phyloP scores from a whole-genome alignment of 1,140 invertebrate genomes.

The Bombyx mori region ASM3026992v2 NC_085115.1:5681001-5681500 shows the following conservation, averaged over 20 bases:
- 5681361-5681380: neutral
- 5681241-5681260: constrained; percentile 11
- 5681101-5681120: too few relatives aligned
- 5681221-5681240: neutral
- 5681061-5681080: too few relatives aligned
- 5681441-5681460: constrained; percentile 8
- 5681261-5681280: constrained; percentile 43
- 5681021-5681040: too few relatives aligned
- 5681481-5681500: constrained; percentile 9
- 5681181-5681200: too few relatives aligned
- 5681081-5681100: too few relatives aligned
- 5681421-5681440: constrained; percentile 10
- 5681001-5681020: too few relatives aligned
- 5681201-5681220: too few relatives aligned
- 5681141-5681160: too few relatives aligned
- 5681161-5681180: too few relatives aligned
- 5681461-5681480: constrained; percentile 9
- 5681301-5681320: constrained; percentile 35
- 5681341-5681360: neutral
- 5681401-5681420: constrained; percentile 6
- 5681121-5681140: too few relatives aligned
- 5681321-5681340: constrained; percentile 13
- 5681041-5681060: too few relatives aligned
- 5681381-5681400: neutral
- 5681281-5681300: constrained; percentile 38